These are phyloP conservation scores for Terebella lapidaria DNA, from an alignment of 2,888 invertebrate species.

Conservation along the genomic window DNA sequence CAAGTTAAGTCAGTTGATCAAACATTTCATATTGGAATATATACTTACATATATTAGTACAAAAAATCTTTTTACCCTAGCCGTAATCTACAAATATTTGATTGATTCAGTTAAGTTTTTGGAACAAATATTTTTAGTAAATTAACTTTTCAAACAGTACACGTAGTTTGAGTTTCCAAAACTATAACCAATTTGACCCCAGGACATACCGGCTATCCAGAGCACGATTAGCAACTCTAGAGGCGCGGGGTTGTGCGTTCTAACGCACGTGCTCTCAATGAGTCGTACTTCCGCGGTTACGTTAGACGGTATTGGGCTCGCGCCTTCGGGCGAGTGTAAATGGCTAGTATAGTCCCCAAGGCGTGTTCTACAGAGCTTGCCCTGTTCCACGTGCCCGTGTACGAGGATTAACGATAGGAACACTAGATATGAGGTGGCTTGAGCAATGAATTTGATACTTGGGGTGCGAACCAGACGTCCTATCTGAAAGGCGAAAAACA, in stretches of 20 bases:
- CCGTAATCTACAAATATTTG: no score
- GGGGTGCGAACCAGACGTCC: slow-evolving; percentile 41
- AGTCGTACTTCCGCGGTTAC: background rate
- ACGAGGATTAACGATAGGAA: slow-evolving; percentile 38
- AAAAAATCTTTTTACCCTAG: no score
- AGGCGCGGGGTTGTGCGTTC: slow-evolving; percentile 15
- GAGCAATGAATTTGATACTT: slow-evolving; percentile 46
- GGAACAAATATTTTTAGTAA: no score
- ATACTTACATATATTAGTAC: no score
- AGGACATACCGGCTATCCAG: slow-evolving; percentile 22
- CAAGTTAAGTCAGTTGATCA: no score
- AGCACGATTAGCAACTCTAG: slow-evolving; percentile 20
- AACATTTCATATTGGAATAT: no score
- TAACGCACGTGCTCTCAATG: slow-evolving; percentile 13
- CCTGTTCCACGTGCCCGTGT: slow-evolving; percentile 21
- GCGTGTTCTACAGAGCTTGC: slow-evolving; percentile 12
- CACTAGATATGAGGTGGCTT: slow-evolving; percentile 40
- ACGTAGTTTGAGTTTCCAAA: no score
- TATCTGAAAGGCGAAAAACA: slow-evolving; percentile 29
- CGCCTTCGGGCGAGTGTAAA: background rate
- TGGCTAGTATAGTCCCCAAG: slow-evolving; percentile 2
- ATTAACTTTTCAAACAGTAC: no score
- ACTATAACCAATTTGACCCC: no score
- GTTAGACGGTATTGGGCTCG: background rate
- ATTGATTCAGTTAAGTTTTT: no score